These are phyloP conservation scores for Cyrtodaria siliqua DNA, from an alignment of 2,888 invertebrate species.

Conservation along the genomic window DNA sequence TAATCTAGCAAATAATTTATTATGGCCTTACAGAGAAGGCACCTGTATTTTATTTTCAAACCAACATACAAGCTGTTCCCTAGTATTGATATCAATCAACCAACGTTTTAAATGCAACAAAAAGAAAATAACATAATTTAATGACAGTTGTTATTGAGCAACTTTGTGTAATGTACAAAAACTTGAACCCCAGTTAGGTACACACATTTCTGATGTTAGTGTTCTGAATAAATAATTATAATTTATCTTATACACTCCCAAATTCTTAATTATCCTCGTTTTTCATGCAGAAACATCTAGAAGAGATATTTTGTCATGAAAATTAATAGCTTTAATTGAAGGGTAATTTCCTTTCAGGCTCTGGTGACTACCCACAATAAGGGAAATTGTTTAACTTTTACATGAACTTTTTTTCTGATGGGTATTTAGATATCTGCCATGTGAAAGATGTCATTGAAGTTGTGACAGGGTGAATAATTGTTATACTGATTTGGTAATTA, in stretches of 20 bases:
- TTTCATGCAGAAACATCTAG: constrained; percentile 40
- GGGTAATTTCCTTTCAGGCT: constrained; percentile 27
- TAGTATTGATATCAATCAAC: no score
- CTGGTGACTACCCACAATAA: constrained; percentile 24
- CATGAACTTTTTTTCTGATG: constrained; percentile 40
- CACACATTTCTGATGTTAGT: no score
- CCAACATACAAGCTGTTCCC: no score
- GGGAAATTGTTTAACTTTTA: constrained; percentile 15
- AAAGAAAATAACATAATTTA: no score
- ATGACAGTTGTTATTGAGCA: no score
- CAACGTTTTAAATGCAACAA: no score
- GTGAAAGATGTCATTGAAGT: constrained; percentile 24
- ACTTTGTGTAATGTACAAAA: no score
- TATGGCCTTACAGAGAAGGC: no score
- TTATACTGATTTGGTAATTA: constrained; percentile 37
- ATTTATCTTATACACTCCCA: constrained; percentile 1
- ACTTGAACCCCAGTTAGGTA: no score
- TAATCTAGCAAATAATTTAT: no score
- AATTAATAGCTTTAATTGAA: constrained; percentile 61
- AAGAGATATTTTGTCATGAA: constrained; percentile 36
- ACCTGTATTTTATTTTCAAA: no score
- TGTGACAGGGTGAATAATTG: constrained; percentile 31
- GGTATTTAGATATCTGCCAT: constrained; percentile 18
- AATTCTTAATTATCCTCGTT: constrained; percentile 32
- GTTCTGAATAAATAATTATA: constrained; percentile 1